Evolutionary conservation across 30 jellyfish, hydroid and myxozoan species (phyloP).

Genomic region (Cassiopea xamachana): DNA sequence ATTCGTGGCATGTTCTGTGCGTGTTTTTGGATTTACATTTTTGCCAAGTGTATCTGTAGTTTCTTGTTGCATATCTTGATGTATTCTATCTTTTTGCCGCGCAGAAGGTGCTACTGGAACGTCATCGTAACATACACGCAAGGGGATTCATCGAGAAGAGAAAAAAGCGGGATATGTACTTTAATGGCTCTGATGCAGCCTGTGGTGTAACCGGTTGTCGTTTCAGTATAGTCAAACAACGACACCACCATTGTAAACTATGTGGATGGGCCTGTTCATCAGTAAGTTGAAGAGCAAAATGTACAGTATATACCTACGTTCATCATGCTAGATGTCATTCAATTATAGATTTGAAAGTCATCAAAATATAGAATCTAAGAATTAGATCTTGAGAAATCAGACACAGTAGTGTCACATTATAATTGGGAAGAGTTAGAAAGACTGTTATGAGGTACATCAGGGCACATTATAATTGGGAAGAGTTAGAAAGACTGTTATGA

Average conservation of each 20-base stretch:
- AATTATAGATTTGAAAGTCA: too few species aligned
- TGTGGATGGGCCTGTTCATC: conserved; percentile 78
- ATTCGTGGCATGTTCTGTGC: too few species aligned
- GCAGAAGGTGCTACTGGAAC: conserved; percentile 54
- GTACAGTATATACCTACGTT: too few species aligned
- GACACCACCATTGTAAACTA: conserved; percentile 66
- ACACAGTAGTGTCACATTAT: too few species aligned
- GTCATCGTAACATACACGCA: conserved; percentile 70
- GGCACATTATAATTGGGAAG: too few species aligned
- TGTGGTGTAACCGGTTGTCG: conserved; percentile 62
- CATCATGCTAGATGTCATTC: too few species aligned
- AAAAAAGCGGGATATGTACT: conserved; percentile 63
- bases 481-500: too few species aligned
- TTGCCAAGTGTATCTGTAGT: background rate
- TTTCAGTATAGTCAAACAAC: conserved; percentile 39
- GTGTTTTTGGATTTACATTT: background rate
- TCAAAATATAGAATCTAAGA: too few species aligned
- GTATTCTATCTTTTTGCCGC: background rate
- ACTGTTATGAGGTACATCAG: too few species aligned
- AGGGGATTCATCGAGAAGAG: conserved; percentile 69
- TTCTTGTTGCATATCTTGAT: background rate
- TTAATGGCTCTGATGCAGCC: conserved; percentile 51
- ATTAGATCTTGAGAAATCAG: too few species aligned
- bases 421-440: too few species aligned
- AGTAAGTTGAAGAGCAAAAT: conserved; percentile 14